Conservation (phyloP, 2,113 vertebrate species). For the Thymallus thymallus region DNA sequence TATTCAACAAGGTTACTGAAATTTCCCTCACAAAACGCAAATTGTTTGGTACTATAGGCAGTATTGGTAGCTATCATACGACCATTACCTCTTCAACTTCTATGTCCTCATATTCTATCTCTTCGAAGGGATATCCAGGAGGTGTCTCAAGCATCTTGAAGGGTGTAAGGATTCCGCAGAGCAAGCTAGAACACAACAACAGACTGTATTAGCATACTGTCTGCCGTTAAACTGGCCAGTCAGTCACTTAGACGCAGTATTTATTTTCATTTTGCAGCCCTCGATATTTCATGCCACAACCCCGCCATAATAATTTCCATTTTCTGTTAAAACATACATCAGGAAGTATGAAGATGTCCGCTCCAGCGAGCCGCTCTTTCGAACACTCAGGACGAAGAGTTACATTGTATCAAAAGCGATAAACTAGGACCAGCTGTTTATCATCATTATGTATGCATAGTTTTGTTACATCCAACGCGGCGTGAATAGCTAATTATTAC, state of each 20-base stretch:
- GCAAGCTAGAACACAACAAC: not conserved
- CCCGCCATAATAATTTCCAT: constrained; percentile 16
- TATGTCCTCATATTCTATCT: constrained; percentile 65
- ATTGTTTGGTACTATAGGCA: no score
- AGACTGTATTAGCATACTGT: no score
- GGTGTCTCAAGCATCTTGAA: constrained; percentile 57
- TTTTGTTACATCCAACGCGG: not conserved
- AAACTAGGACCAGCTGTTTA: not conserved
- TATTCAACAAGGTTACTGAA: no score
- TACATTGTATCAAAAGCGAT: not conserved
- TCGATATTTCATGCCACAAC: not conserved
- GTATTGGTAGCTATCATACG: not conserved
- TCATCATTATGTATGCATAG: not conserved
- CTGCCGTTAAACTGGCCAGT: no score
- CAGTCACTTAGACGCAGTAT: not conserved
- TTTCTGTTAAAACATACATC: constrained; percentile 40
- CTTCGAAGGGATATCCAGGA: constrained; percentile 54
- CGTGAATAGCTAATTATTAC: not conserved
- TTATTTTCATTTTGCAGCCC: not conserved
- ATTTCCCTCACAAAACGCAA: no score
- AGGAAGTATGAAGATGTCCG: constrained; percentile 47
- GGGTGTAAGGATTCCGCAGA: not conserved
- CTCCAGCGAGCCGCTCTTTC: not conserved
- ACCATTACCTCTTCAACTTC: constrained; percentile 58
- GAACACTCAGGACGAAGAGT: not conserved